These are phyloP conservation scores for Dendrophyllia cribrosa DNA, from an alignment of 64 coral and sea anemone species.

Conservation along the genomic window DNA sequence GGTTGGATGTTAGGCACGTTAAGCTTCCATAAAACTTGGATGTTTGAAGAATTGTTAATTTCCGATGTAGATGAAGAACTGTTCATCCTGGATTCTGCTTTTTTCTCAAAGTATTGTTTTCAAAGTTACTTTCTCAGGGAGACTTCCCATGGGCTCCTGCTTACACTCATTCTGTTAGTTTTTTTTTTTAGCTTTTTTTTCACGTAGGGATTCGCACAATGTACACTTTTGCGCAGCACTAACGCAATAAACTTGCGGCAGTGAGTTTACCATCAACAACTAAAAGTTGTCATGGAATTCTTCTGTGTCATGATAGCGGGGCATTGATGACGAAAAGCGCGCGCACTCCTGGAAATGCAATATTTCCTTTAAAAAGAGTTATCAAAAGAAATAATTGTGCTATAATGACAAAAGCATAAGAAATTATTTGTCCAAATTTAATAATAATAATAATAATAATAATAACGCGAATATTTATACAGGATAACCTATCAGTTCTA, in stretches of 20 bases:
- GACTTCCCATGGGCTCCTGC: neutral
- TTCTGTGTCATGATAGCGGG: neutral
- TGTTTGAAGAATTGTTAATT: neutral
- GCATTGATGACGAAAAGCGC: slow-evolving; percentile 14
- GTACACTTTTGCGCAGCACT: neutral
- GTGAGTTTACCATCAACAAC: neutral
- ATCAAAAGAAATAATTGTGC: no score
- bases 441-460: no score
- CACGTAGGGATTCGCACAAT: neutral
- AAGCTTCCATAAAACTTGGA: no score
- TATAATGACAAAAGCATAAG: no score
- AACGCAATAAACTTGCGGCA: neutral
- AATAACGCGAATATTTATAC: no score
- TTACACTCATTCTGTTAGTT: neutral
- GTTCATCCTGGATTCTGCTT: neutral
- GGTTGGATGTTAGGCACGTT: neutral
- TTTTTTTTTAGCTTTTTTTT: neutral
- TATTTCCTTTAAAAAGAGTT: no score
- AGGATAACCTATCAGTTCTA: no score
- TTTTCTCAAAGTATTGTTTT: neutral
- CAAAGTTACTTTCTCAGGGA: neutral
- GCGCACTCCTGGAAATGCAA: neutral
- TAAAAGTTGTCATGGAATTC: neutral
- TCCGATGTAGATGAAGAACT: neutral
- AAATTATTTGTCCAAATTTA: no score